Percentiles rank a stretch among this genome's conserved stretches.
These are phyloP conservation scores for Tetranychus piercei DNA, from an alignment of 2,888 invertebrate genomes.

Conservation along the genomic window DNA sequence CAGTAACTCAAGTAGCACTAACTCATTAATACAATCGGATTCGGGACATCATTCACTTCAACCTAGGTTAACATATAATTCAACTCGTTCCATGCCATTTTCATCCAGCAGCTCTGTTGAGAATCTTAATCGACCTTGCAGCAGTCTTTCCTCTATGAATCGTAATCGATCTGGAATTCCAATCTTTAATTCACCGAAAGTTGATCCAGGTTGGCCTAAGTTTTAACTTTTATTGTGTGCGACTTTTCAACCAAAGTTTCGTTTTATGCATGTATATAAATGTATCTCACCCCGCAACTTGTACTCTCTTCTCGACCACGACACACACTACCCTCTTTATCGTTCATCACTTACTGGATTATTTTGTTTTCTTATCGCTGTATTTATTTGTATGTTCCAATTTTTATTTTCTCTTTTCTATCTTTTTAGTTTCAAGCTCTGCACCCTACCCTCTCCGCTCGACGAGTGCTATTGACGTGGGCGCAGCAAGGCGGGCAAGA, in stretches of 20 bases:
- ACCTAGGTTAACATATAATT: conserved; percentile 7
- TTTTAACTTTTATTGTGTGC: background rate
- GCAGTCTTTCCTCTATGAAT: conserved; percentile 12
- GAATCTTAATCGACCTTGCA: conserved; percentile 27
- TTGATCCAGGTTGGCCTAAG: background rate
- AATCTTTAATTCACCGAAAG: conserved; percentile 28
- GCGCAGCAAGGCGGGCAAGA: conserved; percentile 62
- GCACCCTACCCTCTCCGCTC: conserved; percentile 41
- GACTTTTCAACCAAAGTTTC: too few relatives aligned
- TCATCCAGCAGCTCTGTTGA: conserved; percentile 28
- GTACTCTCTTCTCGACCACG: too few relatives aligned
- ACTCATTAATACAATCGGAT: conserved; percentile 30
- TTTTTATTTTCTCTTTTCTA: background rate
- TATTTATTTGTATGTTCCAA: background rate
- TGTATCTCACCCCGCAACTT: too few relatives aligned
- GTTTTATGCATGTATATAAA: background rate
- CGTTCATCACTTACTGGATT: background rate
- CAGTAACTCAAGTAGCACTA: conserved; percentile 35
- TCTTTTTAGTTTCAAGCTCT: conserved; percentile 12
- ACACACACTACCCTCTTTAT: too few relatives aligned
- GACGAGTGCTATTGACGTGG: conserved; percentile 79
- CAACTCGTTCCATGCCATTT: background rate
- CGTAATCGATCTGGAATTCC: conserved; percentile 31
- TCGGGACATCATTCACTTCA: background rate
- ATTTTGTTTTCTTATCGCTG: background rate